Conservation (phyloP, 2,888 invertebrate species). For the Hipparchia semele region DNA sequence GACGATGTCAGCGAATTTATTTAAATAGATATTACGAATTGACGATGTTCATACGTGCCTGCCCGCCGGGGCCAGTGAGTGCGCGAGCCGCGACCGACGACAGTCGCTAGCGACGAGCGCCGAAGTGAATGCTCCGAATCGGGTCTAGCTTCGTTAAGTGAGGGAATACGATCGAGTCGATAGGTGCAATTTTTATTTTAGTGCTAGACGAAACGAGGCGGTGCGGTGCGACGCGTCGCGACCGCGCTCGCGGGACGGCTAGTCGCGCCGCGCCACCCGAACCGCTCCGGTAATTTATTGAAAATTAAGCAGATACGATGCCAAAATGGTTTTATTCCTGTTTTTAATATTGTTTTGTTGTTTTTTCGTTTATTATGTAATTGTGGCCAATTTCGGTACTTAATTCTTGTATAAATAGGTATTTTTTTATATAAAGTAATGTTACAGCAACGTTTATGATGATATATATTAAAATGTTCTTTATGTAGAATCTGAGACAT, state of each 20-base stretch:
- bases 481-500: constrained; percentile 75
- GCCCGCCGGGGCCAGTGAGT: constrained; percentile 55
- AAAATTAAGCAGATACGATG: constrained; percentile 80
- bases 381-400: constrained; percentile 82
- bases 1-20: constrained; percentile 83
- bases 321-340: constrained; percentile 83
- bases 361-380: constrained; percentile 80
- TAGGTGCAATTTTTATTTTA: constrained; percentile 80
- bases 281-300: constrained; percentile 60
- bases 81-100: constrained; percentile 36
- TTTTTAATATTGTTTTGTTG: constrained; percentile 80
- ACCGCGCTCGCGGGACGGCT: constrained; percentile 40
- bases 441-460: constrained; percentile 79
- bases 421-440: constrained; percentile 82
- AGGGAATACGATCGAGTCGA: constrained; percentile 78
- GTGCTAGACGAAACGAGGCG: constrained; percentile 53
- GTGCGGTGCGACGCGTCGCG: constrained; percentile 28
- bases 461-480: constrained; percentile 67
- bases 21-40: constrained; percentile 79
- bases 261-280: constrained; percentile 37
- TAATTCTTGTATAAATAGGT: constrained; percentile 81
- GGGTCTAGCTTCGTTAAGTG: constrained; percentile 75
- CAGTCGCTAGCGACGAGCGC: not conserved
- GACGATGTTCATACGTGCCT: constrained; percentile 70
- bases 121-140: constrained; percentile 75